A percentile compares a stretch with the other conserved stretches of the same genome.
Conservation (phyloP, 2,888 invertebrate genomes). For the Synanthedon andrenaeformis region DNA sequence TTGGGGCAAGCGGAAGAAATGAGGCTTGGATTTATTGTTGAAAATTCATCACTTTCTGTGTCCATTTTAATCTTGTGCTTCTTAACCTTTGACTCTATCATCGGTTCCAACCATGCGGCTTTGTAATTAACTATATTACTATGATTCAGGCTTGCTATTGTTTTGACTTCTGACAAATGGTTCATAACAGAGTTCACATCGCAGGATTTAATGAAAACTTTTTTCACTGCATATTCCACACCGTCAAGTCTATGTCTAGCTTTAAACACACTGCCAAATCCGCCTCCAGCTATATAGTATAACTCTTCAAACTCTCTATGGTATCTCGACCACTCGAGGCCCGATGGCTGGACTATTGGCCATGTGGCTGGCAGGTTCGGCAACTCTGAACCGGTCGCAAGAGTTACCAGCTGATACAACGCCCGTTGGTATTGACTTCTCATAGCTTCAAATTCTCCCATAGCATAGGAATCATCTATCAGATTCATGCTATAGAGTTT, state of each 20-base stretch:
- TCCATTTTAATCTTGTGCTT: conserved; percentile 39
- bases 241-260: conserved; percentile 81
- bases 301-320: conserved; percentile 77
- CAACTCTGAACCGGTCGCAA: conserved; percentile 68
- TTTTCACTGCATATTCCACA: conserved; percentile 84
- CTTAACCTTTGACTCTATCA: conserved; percentile 59
- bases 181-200: conserved; percentile 73
- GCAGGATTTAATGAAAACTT: conserved; percentile 75
- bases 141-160: conserved; percentile 82
- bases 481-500: conserved; percentile 76
- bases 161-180: conserved; percentile 82
- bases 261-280: conserved; percentile 82
- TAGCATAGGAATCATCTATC: conserved; percentile 77
- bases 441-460: conserved; percentile 78
- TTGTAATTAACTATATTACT: conserved; percentile 86
- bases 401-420: conserved; percentile 72
- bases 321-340: conserved; percentile 75
- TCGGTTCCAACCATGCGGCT: conserved; percentile 84
- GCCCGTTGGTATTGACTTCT: conserved; percentile 77
- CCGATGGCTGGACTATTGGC: conserved; percentile 63
- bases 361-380: conserved; percentile 60
- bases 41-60: conserved; percentile 44
- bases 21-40: conserved; percentile 24
- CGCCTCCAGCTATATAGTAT: conserved; percentile 78
- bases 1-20: conserved; percentile 47